These are phyloP conservation scores for Zonitis immaculata DNA, from an alignment of 2,888 invertebrate species.

Conservation along the genomic window DNA sequence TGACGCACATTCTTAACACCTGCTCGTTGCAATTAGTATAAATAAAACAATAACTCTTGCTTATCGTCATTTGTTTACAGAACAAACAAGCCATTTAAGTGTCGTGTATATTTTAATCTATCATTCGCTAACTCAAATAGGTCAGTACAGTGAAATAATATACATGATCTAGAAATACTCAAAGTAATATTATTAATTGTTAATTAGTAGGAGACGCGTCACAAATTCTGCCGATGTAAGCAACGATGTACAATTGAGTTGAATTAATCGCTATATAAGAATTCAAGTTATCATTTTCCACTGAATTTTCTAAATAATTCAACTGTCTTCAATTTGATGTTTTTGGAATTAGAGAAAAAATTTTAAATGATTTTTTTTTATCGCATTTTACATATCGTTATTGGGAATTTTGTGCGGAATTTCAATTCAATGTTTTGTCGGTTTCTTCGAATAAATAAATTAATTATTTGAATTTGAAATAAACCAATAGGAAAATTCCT, in stretches of 20 bases:
- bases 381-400: conserved; percentile 4
- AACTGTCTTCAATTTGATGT: conserved; percentile 10
- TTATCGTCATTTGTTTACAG: too few relatives aligned
- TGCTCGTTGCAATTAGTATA: too few relatives aligned
- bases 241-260: conserved; percentile 9
- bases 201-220: too few relatives aligned
- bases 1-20: too few relatives aligned
- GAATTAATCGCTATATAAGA: conserved; percentile 14
- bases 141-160: too few relatives aligned
- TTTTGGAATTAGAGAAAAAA: conserved; percentile 15
- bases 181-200: too few relatives aligned
- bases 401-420: neutral
- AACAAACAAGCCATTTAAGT: too few relatives aligned
- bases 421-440: conserved; percentile 9
- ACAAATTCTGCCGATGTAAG: too few relatives aligned
- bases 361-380: conserved; percentile 5
- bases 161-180: too few relatives aligned
- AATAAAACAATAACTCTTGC: too few relatives aligned
- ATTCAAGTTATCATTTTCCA: conserved; percentile 11
- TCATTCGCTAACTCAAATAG: too few relatives aligned
- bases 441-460: neutral
- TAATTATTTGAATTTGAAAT: conserved; percentile 5
- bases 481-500: conserved; percentile 9
- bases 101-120: too few relatives aligned
- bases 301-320: conserved; percentile 16